A percentile compares a stretch with the other conserved stretches of the same genome.
These are phyloP conservation scores for Ispidina lecontei DNA, from an alignment of 2,797 vertebrate species.

Conservation along the genomic window DNA sequence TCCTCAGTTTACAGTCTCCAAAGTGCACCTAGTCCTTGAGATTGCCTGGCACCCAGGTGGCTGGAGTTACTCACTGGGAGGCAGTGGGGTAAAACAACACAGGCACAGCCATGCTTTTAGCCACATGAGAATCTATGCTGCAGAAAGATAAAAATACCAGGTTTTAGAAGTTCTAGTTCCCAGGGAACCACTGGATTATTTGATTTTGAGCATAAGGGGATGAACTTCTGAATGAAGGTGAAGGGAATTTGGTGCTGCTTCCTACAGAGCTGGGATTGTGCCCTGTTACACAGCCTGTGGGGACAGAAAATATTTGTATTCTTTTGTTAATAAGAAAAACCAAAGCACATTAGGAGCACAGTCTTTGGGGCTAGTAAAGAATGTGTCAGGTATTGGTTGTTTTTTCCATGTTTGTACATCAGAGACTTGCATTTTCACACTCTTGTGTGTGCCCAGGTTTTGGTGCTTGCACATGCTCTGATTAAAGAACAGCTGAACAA, in stretches of 20 bases:
- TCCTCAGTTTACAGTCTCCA: neutral
- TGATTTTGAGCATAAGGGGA: neutral
- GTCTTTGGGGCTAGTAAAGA: neutral
- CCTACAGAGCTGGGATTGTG: neutral
- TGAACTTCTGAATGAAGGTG: neutral
- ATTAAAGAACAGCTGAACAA: slow-evolving; percentile 39
- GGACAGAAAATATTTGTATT: slow-evolving; percentile 17
- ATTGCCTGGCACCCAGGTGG: neutral
- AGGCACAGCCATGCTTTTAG: neutral
- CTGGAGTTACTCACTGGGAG: neutral
- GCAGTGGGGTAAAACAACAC: neutral
- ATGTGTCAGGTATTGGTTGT: neutral
- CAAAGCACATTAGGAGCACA: neutral
- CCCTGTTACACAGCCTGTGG: neutral
- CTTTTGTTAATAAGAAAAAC: neutral
- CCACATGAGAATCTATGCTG: neutral
- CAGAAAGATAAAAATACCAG: slow-evolving; percentile 8
- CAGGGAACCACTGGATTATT: neutral
- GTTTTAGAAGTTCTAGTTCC: slow-evolving; percentile 18
- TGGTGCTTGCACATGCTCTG: slow-evolving; percentile 21
- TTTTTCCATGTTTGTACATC: neutral
- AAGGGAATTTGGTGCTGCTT: neutral
- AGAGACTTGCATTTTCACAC: neutral
- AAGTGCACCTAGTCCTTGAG: neutral
- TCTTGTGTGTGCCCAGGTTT: neutral